Conservation (phyloP, 30 jellyfish, hydroid and myxozoan species). For the Haliclystus octoradiatus region DNA sequence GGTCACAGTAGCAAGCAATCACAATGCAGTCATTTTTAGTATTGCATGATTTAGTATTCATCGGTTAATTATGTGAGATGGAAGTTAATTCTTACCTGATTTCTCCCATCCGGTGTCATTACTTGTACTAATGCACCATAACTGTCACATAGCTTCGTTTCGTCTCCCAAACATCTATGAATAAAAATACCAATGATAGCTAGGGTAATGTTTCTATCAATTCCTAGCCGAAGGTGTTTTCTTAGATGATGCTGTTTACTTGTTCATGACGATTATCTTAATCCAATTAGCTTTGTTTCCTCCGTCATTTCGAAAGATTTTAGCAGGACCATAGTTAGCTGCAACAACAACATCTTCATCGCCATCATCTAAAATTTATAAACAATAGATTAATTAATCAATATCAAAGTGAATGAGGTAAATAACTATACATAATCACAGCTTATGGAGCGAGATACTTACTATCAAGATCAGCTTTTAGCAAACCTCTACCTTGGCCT, state of each 20-base stretch:
- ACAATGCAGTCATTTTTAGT: too few relatives aligned
- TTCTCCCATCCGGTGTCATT: conserved; percentile 45
- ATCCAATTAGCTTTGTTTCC: conserved; percentile 54
- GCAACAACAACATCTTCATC: conserved; percentile 84
- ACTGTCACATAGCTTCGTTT: conserved; percentile 66
- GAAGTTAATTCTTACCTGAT: conserved; percentile 56
- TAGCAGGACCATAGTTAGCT: conserved; percentile 70
- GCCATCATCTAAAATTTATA: conserved; percentile 51
- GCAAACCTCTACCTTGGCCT: conserved; percentile 86
- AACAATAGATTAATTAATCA: too few relatives aligned
- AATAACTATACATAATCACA: too few relatives aligned
- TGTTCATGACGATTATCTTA: conserved; percentile 40
- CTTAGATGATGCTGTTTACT: conserved; percentile 15
- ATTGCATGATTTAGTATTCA: too few relatives aligned
- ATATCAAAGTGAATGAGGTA: too few relatives aligned
- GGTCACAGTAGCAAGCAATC: too few relatives aligned
- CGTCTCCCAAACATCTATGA: conserved; percentile 71
- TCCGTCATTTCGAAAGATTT: conserved; percentile 52
- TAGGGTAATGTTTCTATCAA: not conserved
- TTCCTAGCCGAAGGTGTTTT: not conserved
- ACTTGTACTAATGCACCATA: conserved; percentile 83
- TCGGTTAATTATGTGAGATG: too few relatives aligned
- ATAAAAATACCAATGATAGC: not conserved
- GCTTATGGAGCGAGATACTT: too few relatives aligned
- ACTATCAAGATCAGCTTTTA: conserved; percentile 67